Base-by-base conservation (phyloP, 2,113 vertebrate genomes). In the Cyrtonyx montezumae region DNA sequence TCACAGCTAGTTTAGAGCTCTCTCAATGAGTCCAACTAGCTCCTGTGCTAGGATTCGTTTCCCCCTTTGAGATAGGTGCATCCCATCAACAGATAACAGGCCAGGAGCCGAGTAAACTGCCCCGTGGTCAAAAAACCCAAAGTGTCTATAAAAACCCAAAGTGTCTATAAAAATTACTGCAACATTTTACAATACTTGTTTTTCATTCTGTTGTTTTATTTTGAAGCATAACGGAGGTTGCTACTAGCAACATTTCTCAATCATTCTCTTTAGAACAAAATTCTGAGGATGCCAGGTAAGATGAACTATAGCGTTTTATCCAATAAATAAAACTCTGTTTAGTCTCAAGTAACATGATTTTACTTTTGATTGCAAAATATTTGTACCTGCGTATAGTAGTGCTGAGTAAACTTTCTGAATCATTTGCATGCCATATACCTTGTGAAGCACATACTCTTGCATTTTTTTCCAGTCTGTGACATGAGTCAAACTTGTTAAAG, bases 261-360 rank as follows among this genome's bases (percentile, higher is more conserved):
- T 84, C 94, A 34, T n/a, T 90, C 53, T 82, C 58, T 81, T 37
- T 71, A 91, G 92, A 96, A 74, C 66, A 84, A 91, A 94, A 68
- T 80, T 77, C 84, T 67, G 78, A 93, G 88, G 19, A 79, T 95
- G 55, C 87, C 94, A 91, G 97, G 97, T 97, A 96, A 97, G 96
- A 49, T 43, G 90, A 90, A 92, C 9, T 69, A 0, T 61, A n/a
- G 28, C 66, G 21, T 28, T 56, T n/a, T n/a, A 11, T 56, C 32
- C 28, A 56, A 8, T 32, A 11, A 12, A 53, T 43, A 4, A 16
- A n/a, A n/a, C 34, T 5, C 11, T 56, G 13, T 25, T 42, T 4
- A 1, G 5, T 74, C 26, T 84, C 6, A 76, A 73, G 7, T 84
- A 73, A 71, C 13, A 13, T 40, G 7, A n/a, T 67, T 5, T 5